Percentiles rank a stretch among this genome's conserved stretches.
Conservation (phyloP, 2,888 invertebrate genomes). For the Nemotelus nigrinus region DNA sequence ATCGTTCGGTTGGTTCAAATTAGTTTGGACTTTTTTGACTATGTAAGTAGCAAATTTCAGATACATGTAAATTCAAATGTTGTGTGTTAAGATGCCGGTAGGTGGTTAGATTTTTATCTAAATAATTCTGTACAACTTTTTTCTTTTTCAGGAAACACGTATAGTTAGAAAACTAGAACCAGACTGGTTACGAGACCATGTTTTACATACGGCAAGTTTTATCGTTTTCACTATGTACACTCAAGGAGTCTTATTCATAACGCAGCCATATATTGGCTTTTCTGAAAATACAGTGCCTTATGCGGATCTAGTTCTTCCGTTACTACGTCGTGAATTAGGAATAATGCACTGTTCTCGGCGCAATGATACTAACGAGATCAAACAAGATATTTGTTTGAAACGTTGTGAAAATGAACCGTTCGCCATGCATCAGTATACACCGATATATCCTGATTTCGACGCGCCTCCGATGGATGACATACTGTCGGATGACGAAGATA, state of each 20-base stretch:
- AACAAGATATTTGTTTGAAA: slow-evolving; percentile 42
- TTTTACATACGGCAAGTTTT: slow-evolving; percentile 38
- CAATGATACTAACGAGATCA: background rate
- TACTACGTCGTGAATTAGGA: slow-evolving; percentile 46
- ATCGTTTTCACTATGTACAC: slow-evolving; percentile 41
- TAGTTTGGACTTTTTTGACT: slow-evolving; percentile 12
- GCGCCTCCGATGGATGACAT: slow-evolving; percentile 42
- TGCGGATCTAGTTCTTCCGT: slow-evolving; percentile 45
- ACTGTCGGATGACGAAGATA: slow-evolving; percentile 23
- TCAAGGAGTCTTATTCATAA: slow-evolving; percentile 19
- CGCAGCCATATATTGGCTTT: slow-evolving; percentile 47
- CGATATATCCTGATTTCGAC: slow-evolving; percentile 41
- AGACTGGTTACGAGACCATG: slow-evolving; percentile 45
- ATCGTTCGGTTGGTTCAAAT: background rate
- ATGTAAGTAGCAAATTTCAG: background rate
- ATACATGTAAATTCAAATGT: no score
- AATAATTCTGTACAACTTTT: no score
- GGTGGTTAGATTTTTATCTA: no score
- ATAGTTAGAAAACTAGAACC: slow-evolving; percentile 24
- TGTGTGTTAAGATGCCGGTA: no score
- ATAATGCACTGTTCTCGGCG: slow-evolving; percentile 27
- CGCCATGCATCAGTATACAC: slow-evolving; percentile 26
- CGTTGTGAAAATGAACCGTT: slow-evolving; percentile 46
- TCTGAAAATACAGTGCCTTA: slow-evolving; percentile 42
- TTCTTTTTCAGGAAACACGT: slow-evolving; percentile 29